These are phyloP conservation scores for Euzetes globulus DNA, from an alignment of 2,888 invertebrate genomes.

Conservation along the genomic window DNA sequence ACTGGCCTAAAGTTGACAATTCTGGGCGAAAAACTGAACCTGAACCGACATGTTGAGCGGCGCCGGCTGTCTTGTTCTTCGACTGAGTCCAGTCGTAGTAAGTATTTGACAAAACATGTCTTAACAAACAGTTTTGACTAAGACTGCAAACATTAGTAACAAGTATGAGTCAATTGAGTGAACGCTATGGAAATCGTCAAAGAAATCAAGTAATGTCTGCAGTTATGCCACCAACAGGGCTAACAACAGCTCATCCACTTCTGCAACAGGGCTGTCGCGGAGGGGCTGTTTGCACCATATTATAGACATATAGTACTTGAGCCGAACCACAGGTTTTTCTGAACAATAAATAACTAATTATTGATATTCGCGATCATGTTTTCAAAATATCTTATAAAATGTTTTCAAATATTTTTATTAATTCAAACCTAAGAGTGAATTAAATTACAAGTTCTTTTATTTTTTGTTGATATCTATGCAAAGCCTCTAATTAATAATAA, in stretches of 20 bases:
- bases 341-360: no score
- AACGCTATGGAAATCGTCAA: not conserved
- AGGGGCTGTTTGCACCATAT: slow-evolving; percentile 16
- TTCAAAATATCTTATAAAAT: not conserved
- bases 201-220: slow-evolving; percentile 35
- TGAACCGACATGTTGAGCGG: not conserved
- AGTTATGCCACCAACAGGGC: slow-evolving; percentile 44
- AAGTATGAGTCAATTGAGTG: slow-evolving; percentile 10
- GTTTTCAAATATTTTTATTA: no score
- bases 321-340: no score
- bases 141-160: not conserved
- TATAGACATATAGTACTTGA: not conserved
- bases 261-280: slow-evolving; percentile 46
- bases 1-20: not conserved
- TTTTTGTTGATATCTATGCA: slow-evolving; percentile 7
- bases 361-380: no score
- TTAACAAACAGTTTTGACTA: no score
- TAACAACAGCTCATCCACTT: slow-evolving; percentile 44
- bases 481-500: not conserved
- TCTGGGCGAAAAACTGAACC: not conserved
- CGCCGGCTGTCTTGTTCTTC: not conserved
- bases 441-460: not conserved
- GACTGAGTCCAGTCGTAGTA: not conserved
- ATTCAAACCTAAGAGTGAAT: no score
- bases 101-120: slow-evolving; percentile 7